These are phyloP conservation scores for Burhinus bistriatus DNA, from an alignment of 2,113 vertebrate genomes.

Conservation along the genomic window DNA sequence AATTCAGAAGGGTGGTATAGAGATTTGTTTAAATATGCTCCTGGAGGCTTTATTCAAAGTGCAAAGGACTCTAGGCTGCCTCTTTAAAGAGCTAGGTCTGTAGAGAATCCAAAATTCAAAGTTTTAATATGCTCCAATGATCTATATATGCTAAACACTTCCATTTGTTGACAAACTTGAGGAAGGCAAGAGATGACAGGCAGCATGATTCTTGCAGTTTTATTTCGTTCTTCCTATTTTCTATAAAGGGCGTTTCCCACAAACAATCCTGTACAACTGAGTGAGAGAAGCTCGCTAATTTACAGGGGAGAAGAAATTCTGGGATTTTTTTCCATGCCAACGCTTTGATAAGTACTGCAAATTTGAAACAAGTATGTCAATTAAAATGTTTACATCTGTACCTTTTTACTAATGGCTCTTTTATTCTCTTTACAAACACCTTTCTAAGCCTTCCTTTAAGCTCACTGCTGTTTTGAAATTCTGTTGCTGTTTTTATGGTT, in stretches of 20 bases:
- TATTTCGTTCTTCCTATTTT: neutral
- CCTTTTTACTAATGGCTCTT: neutral
- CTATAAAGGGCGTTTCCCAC: neutral
- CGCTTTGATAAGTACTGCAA: neutral
- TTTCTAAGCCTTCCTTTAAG: neutral
- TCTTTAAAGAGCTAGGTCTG: neutral
- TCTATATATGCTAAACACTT: neutral
- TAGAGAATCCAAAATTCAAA: neutral
- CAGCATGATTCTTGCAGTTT: neutral
- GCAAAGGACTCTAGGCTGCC: neutral
- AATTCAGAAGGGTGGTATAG: neutral
- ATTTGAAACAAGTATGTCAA: neutral
- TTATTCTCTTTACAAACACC: neutral
- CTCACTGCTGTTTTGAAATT: neutral
- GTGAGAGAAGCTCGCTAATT: neutral
- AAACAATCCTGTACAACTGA: neutral
- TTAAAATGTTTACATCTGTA: neutral
- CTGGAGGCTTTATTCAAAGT: neutral
- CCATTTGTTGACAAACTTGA: neutral
- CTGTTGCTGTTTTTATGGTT: neutral
- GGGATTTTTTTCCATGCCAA: neutral
- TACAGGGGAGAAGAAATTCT: neutral
- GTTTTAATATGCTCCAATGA: neutral
- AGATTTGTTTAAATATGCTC: neutral
- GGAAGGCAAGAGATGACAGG: neutral